Conservation (phyloP, 2,113 vertebrate species). For the Neogobius melanostomus region DNA sequence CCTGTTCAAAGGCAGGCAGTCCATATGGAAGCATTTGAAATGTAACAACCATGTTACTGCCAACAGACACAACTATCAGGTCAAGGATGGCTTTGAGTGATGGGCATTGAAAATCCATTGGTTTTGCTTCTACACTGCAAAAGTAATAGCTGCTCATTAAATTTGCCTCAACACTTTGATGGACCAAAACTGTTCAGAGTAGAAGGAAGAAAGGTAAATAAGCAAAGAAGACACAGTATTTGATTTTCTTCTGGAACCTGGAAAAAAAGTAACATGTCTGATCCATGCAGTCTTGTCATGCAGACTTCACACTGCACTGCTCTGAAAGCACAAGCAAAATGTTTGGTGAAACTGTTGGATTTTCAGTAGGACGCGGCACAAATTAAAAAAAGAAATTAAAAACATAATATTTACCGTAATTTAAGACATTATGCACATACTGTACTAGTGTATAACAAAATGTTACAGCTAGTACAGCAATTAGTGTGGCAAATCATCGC, state of each 20-base stretch:
- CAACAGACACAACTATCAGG: constrained; percentile 26
- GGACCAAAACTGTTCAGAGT: constrained; percentile 34
- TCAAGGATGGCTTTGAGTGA: constrained; percentile 27
- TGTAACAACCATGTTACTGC: constrained; percentile 49
- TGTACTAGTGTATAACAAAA: background rate
- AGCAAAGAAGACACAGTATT: background rate
- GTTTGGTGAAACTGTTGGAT: background rate
- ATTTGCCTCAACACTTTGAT: constrained; percentile 26
- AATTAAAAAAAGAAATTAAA: background rate
- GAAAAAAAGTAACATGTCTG: constrained; percentile 15
- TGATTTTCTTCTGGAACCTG: background rate
- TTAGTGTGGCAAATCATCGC: background rate
- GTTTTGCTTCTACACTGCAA: constrained; percentile 23
- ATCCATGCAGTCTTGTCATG: constrained; percentile 55
- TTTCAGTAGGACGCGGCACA: background rate
- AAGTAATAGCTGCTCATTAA: constrained; percentile 30
- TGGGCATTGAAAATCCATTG: constrained; percentile 47
- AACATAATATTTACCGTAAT: background rate
- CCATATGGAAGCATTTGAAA: constrained; percentile 53
- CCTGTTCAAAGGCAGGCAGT: constrained; percentile 49
- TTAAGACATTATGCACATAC: constrained; percentile 1
- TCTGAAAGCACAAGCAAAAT: constrained; percentile 41
- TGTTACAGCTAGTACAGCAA: background rate
- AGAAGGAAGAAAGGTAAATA: background rate
- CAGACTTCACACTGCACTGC: constrained; percentile 36